A percentile compares a stretch with the other conserved stretches of the same genome.
Conservation (phyloP, 2,797 vertebrate species). For the Centropyge bicolor region DNA sequence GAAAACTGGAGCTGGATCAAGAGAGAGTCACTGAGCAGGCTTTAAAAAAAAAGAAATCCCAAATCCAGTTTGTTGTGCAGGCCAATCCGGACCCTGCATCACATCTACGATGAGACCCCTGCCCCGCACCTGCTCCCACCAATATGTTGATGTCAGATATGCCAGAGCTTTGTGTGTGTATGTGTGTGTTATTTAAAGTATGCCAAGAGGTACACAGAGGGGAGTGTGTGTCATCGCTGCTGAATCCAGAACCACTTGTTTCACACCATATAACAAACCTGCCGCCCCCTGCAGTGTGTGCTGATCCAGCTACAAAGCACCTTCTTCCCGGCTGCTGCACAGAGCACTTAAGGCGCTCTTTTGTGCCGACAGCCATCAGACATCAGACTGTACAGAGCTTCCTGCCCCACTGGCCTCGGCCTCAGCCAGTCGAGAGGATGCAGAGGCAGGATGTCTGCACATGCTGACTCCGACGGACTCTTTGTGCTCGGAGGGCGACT, state of each 20-base stretch:
- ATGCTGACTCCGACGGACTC: constrained; percentile 38
- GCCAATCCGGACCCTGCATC: constrained; percentile 45
- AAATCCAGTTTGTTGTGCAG: neutral
- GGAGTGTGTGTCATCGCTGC: constrained; percentile 65
- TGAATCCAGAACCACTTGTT: constrained; percentile 70
- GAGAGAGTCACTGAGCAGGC: constrained; percentile 11
- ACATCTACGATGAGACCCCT: constrained; percentile 40
- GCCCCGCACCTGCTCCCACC: constrained; percentile 44
- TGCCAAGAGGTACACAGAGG: constrained; percentile 60
- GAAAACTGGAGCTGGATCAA: constrained; percentile 25
- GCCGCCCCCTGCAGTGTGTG: constrained; percentile 54
- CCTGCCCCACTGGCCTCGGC: constrained; percentile 58
- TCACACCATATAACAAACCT: constrained; percentile 68
- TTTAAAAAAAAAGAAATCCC: constrained; percentile 15
- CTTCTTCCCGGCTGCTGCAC: constrained; percentile 58
- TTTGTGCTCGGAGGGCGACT: constrained; percentile 38
- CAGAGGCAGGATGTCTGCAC: constrained; percentile 44
- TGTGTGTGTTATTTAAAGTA: constrained; percentile 63
- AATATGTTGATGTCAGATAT: constrained; percentile 67
- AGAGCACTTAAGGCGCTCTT: constrained; percentile 57
- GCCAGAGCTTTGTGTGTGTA: constrained; percentile 37
- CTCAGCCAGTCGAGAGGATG: constrained; percentile 36
- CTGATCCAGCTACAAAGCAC: constrained; percentile 75
- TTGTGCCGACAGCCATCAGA: constrained; percentile 66
- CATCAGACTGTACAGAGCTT: constrained; percentile 59